phyloP scores from a whole-genome alignment of 2,888 invertebrate genomes.

The Leptura quadrifasciata region DNA sequence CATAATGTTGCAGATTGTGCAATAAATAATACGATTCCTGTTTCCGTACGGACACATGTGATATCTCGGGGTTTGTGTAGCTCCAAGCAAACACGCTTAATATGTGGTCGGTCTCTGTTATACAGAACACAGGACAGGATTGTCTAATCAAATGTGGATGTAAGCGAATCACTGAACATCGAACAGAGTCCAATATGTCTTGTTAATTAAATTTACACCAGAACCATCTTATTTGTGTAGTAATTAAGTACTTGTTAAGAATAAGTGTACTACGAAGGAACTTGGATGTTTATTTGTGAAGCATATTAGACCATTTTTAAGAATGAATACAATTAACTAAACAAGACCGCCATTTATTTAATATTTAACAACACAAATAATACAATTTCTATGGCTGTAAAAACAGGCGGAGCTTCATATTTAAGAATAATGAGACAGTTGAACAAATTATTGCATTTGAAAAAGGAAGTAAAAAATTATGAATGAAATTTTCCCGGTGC shows the following conservation, averaged over 20 bases:
- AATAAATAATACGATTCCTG: conserved; percentile 27
- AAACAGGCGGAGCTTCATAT: no score
- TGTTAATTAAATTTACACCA: not conserved
- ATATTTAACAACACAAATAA: no score
- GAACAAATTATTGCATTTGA: no score
- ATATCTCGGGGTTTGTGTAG: conserved; percentile 7
- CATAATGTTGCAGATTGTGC: conserved; percentile 17
- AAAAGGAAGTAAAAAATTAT: no score
- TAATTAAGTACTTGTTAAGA: not conserved
- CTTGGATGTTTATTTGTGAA: not conserved
- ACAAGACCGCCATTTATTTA: no score
- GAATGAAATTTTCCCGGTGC: no score
- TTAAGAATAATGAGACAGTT: no score
- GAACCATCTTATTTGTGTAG: not conserved
- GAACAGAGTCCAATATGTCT: not conserved
- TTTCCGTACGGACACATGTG: conserved; percentile 8
- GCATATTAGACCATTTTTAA: not conserved
- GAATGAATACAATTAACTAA: no score
- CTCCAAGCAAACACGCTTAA: not conserved
- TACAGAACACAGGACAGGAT: not conserved
- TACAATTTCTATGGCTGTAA: no score
- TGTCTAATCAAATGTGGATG: conserved; percentile 3
- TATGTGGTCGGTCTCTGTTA: not conserved
- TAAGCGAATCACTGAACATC: not conserved
- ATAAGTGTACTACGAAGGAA: not conserved